Percentiles rank a stretch among this genome's conserved stretches.
Conservation (phyloP, 2,888 invertebrate species). For the Drosophila pseudotalamancana region DNA sequence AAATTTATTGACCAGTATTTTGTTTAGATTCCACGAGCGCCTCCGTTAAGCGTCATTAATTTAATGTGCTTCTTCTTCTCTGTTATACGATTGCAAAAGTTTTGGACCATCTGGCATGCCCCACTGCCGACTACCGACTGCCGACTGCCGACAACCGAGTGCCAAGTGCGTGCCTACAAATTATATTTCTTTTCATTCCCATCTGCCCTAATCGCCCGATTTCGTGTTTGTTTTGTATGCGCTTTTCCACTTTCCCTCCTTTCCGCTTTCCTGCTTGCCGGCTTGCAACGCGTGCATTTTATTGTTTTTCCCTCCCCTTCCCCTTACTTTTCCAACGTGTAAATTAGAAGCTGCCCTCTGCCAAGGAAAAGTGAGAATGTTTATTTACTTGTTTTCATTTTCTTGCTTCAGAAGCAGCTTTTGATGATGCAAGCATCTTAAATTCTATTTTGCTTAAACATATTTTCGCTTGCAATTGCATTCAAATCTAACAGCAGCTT, state of each 20-base stretch:
- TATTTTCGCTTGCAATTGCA: constrained; percentile 11
- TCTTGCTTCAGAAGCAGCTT: constrained; percentile 11
- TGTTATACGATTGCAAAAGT: constrained; percentile 32
- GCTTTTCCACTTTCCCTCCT: too few species aligned
- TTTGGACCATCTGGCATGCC: constrained; percentile 58
- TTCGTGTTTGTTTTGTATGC: constrained; percentile 35
- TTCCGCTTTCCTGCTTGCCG: too few species aligned
- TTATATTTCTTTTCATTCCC: constrained; percentile 27
- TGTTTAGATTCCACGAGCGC: constrained; percentile 30
- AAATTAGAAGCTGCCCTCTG: constrained; percentile 2
- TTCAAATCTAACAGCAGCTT: background rate
- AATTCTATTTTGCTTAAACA: constrained; percentile 6
- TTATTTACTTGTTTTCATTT: constrained; percentile 51
- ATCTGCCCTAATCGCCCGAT: background rate
- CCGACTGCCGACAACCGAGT: too few species aligned
- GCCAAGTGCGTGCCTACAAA: constrained; percentile 52
- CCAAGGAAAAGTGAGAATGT: constrained; percentile 39
- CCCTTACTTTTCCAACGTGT: constrained; percentile 8
- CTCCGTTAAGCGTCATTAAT: constrained; percentile 47
- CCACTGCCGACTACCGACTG: too few species aligned
- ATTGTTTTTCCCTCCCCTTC: constrained; percentile 45
- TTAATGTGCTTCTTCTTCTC: constrained; percentile 42
- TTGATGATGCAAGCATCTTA: constrained; percentile 38
- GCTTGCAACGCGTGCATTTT: constrained; percentile 73
- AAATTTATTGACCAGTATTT: constrained; percentile 22